These are phyloP conservation scores for Adoxophyes honmai DNA, from an alignment of 1,140 invertebrate species.

Conservation along the genomic window DNA sequence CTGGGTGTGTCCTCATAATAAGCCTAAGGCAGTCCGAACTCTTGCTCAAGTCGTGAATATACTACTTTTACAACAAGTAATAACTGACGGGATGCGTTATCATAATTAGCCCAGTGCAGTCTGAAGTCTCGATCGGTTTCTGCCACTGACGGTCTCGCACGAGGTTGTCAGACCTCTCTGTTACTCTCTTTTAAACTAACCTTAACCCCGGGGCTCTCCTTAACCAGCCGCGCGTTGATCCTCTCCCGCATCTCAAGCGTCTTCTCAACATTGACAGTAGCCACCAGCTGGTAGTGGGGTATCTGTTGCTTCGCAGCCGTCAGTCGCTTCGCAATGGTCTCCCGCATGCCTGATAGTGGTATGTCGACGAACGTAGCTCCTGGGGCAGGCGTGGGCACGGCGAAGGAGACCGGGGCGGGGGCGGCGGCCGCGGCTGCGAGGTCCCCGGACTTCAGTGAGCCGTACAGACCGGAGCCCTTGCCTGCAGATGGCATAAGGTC, in stretches of 20 bases:
- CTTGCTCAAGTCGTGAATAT: too few species aligned
- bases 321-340: conserved; percentile 94
- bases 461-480: conserved; percentile 91
- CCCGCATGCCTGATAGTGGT: conserved; percentile 91
- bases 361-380: conserved; percentile 85
- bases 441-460: conserved; percentile 93
- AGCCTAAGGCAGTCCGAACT: too few species aligned
- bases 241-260: conserved; percentile 79
- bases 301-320: conserved; percentile 94
- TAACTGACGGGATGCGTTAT: too few species aligned
- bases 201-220: conserved; percentile 81
- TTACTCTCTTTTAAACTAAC: conserved; percentile 21
- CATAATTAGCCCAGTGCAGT: too few species aligned
- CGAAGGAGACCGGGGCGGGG: conserved; percentile 36
- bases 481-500: conserved; percentile 72
- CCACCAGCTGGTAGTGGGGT: conserved; percentile 97
- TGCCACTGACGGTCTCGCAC: too few species aligned
- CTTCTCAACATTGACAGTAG: conserved; percentile 92
- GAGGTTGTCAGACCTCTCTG: too few species aligned
- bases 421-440: conserved; percentile 78
- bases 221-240: conserved; percentile 89
- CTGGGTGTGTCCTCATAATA: too few species aligned
- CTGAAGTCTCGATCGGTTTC: too few species aligned
- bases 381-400: conserved; percentile 43
- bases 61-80: too few species aligned